Conservation (phyloP, 2,888 invertebrate genomes). For the Salpingus planirostris region DNA sequence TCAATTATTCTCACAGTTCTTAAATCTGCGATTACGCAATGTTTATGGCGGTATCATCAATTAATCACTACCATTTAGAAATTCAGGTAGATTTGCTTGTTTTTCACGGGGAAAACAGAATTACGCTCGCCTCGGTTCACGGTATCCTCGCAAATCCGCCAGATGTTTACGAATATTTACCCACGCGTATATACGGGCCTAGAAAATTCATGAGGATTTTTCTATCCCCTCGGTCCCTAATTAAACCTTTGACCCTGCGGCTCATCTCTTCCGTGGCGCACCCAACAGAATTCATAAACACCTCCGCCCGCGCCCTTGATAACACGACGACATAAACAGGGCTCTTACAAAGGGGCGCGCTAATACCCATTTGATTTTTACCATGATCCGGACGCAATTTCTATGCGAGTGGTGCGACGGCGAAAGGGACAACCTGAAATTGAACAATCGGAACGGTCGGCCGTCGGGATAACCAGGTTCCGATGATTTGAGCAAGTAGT, state of each 20-base stretch:
- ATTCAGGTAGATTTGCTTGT: constrained; percentile 6
- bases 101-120: constrained; percentile 1
- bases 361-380: no score
- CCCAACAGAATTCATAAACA: no score
- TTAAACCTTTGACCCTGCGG: no score
- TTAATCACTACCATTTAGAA: constrained; percentile 12
- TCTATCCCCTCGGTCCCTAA: no score
- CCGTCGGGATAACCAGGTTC: no score
- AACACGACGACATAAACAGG: no score
- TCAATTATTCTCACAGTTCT: constrained; percentile 10
- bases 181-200: neutral
- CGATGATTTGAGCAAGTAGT: no score
- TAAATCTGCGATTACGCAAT: constrained; percentile 12
- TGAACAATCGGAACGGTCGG: neutral
- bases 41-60: constrained; percentile 9
- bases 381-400: no score
- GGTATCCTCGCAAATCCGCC: constrained; percentile 1
- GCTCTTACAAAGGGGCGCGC: no score
- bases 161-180: constrained; percentile 3
- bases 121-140: constrained; percentile 1
- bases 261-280: no score
- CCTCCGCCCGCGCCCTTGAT: no score
- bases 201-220: neutral
- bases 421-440: neutral
- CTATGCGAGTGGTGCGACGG: no score